Base-by-base conservation (phyloP, 37 sponge, comb jelly and placozoan species). In the Ephydatia muelleri region DNA sequence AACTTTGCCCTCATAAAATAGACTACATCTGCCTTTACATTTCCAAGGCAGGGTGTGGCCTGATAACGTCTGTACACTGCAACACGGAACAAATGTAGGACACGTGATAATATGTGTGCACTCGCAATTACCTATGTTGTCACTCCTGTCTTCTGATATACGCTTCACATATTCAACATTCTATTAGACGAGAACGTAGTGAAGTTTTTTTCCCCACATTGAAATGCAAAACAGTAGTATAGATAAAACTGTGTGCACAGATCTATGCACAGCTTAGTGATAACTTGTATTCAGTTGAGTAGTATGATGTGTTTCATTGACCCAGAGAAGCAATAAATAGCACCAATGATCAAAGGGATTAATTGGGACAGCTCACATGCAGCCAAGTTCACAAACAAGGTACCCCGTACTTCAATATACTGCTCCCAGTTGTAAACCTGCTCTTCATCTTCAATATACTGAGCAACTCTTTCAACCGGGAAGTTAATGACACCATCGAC, bases 401-500 rank as follows among this genome's bases (percentile, higher is more conserved):
- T n/a, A n/a, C n/a, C n/a, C n/a, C n/a, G n/a, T n/a, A n/a, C n/a
- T n/a, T n/a, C n/a, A n/a, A n/a, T n/a, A n/a, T n/a, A n/a, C n/a
- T n/a, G n/a, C 43, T 83, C 84, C 84, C 84, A 88, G 11, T 57
- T n/a, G 40, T 37, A 39, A 0, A 49, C 49, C 19, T 68, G 49
- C 2, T 34, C 47, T 30, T 23, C 38, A 48, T 78, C 70, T n/a
- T 75, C 65, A 26, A 38, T 11, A 27, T 79, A 67, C 16, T 57
- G 57, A 27, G 77, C 89, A 21, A 88, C 84, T n/a, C 48, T 67
- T 3, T 57, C 49, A 67, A 88, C 36, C n/a, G 88, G 88, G 29
- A 70, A 67, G 28, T 88, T 76, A 22, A 88, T 72, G 5, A 83
- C 89, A 34, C 80, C 75, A n/a, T 22, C 89, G 70, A 48, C 89